Evolutionary conservation across 2,888 invertebrate genomes (phyloP).

Genomic region (Perizoma affinitatum): DNA sequence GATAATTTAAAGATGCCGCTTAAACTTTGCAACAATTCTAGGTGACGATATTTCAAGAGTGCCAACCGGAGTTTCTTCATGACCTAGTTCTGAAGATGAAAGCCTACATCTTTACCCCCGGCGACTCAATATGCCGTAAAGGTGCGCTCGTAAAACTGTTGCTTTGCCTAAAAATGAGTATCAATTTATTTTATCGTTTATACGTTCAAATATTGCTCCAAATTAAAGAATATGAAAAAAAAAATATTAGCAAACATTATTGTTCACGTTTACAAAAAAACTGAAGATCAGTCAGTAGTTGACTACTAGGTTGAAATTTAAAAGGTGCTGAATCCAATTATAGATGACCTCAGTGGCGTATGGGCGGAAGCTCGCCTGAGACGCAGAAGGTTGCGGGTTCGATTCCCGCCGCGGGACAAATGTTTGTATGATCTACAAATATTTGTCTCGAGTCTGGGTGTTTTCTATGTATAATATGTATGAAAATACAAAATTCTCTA

Average conservation of each 20-base stretch:
- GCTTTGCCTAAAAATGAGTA: conserved; percentile 13
- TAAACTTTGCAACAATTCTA: conserved; percentile 64
- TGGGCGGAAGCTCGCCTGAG: too few relatives aligned
- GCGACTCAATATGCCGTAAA: conserved; percentile 97
- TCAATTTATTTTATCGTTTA: conserved; percentile 21
- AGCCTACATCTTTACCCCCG: conserved; percentile 98
- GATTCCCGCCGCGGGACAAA: too few relatives aligned
- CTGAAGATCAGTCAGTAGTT: neutral
- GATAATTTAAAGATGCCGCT: neutral
- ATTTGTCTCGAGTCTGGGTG: too few relatives aligned
- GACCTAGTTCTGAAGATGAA: conserved; percentile 99
- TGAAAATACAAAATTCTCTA: too few relatives aligned
- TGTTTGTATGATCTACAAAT: too few relatives aligned
- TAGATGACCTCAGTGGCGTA: too few relatives aligned
- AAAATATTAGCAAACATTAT: too few relatives aligned
- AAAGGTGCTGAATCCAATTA: too few relatives aligned
- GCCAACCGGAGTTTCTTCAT: conserved; percentile 98
- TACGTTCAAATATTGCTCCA: conserved; percentile 3
- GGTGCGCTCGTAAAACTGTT: conserved; percentile 72
- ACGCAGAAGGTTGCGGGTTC: too few relatives aligned
- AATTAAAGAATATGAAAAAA: conserved; percentile 7
- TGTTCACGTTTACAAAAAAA: neutral
- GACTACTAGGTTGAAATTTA: neutral
- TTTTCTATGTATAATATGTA: too few relatives aligned
- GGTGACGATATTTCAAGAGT: conserved; percentile 98